Evolutionary conservation across 2,888 invertebrate species (phyloP), one percentile per base, ranked within the genome.

Genomic region (Charanyca ferruginea): DNA sequence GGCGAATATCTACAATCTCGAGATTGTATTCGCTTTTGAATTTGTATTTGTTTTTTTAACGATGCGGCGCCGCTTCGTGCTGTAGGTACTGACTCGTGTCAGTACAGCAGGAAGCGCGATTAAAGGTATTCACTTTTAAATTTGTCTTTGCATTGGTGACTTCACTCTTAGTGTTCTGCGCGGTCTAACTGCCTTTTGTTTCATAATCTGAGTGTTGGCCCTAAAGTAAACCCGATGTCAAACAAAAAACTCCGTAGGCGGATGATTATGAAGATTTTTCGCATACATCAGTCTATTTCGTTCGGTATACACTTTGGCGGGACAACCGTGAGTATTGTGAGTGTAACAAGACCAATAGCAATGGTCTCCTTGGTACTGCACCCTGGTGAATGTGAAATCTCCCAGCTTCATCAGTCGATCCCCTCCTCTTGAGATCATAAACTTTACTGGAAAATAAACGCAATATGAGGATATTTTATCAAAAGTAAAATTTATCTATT

Each of bases 191-290:
- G n/a, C n/a, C n/a, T n/a, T n/a, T n/a, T n/a, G n/a, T n/a, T n/a
- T n/a, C n/a, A n/a, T n/a, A n/a, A n/a, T n/a, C n/a, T n/a, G n/a
- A n/a, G n/a, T n/a, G n/a, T n/a, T 42, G 59, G 41, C 54, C 53
- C 60, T 71, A 63, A 58, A 51, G 42, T 16, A 18, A 52, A 70
- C 47, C 47, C 16, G 0, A 63, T 38, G 83, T 93, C 90, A 95
- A 74, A 95, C 95, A 84, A 95, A 95, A 75, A 95, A 95, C 75
- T 94, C 95, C 0, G 95, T 94, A 1, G 95, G 95, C 0, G 90
- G 90, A 81, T 95, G 95, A 68, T 93, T 95, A 55, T 95, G 95
- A 0, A 85, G 69, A 66, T 94, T 95, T 79, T 89, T 93, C 3
- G 93, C 89, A 58, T 88, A 91, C 13, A 93, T 81, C 18, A 95